Evolutionary conservation across 1,140 invertebrate species (phyloP).

Genomic region (Pectinophora gossypiella): DNA sequence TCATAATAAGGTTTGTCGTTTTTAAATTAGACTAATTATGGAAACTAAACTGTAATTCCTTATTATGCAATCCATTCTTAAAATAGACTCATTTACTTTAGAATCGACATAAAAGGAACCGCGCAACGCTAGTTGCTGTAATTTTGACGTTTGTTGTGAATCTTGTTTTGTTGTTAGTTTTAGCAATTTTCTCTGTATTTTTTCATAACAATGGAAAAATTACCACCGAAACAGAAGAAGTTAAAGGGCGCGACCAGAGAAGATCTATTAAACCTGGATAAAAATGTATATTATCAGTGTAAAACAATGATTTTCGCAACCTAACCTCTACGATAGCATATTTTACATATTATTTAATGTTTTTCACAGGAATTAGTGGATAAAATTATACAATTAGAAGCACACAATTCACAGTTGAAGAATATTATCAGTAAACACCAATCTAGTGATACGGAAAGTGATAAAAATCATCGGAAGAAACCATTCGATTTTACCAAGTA

Average conservation of each 20-base stretch:
- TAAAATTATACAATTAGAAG: slow-evolving; percentile 78
- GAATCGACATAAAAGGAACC: no score
- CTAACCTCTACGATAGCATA: slow-evolving; percentile 20
- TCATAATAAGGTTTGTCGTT: no score
- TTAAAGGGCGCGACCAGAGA: slow-evolving; percentile 28
- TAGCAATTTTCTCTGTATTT: neutral
- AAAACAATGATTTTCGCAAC: neutral
- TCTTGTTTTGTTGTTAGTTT: no score
- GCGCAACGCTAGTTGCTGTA: no score
- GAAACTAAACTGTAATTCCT: no score
- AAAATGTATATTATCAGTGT: slow-evolving; percentile 36
- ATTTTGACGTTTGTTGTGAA: no score
- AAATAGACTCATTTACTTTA: no score
- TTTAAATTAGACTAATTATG: no score
- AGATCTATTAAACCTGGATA: slow-evolving; percentile 43
- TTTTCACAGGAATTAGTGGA: slow-evolving; percentile 77
- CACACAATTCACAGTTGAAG: slow-evolving; percentile 79
- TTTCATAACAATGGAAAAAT: slow-evolving; percentile 20
- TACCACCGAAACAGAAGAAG: slow-evolving; percentile 42
- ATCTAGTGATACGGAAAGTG: slow-evolving; percentile 29
- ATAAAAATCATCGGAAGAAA: slow-evolving; percentile 38
- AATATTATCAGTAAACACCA: slow-evolving; percentile 76
- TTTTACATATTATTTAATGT: slow-evolving; percentile 6
- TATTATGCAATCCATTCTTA: no score
- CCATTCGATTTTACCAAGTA: slow-evolving; percentile 80